phyloP scores from a whole-genome alignment of 2,113 vertebrate species.

The Rhagologus leucostigma region DNA sequence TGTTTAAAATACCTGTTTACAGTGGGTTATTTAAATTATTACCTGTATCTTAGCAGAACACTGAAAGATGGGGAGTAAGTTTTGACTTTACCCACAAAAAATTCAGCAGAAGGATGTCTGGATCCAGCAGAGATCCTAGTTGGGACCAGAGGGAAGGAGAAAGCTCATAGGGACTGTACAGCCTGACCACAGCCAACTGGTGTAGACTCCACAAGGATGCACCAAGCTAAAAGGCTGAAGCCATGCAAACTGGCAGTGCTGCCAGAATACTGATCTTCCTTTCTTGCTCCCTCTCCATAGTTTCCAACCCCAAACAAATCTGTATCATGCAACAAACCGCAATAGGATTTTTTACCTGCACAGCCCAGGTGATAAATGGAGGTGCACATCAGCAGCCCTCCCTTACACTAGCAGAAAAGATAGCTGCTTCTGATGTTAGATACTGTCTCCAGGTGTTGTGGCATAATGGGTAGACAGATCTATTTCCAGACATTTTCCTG shows the following conservation, averaged over 20 bases:
- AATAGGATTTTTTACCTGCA: not conserved
- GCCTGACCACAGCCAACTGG: not conserved
- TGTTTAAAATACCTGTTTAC: not conserved
- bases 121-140: not conserved
- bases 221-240: not conserved
- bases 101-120: not conserved
- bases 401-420: not conserved
- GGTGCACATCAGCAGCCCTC: not conserved
- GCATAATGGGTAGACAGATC: not conserved
- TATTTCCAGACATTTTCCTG: not conserved
- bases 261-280: not conserved
- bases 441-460: not conserved
- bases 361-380: not conserved
- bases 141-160: not conserved
- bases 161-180: not conserved
- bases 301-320: not conserved
- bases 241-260: not conserved
- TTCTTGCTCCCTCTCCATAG: not conserved
- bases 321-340: not conserved
- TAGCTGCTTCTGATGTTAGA: not conserved
- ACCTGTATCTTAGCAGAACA: not conserved
- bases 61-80: not conserved
- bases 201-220: not conserved
- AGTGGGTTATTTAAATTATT: not conserved
- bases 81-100: not conserved